phyloP scores from a whole-genome alignment of 2,888 invertebrate species.

The Amiota minor region DNA sequence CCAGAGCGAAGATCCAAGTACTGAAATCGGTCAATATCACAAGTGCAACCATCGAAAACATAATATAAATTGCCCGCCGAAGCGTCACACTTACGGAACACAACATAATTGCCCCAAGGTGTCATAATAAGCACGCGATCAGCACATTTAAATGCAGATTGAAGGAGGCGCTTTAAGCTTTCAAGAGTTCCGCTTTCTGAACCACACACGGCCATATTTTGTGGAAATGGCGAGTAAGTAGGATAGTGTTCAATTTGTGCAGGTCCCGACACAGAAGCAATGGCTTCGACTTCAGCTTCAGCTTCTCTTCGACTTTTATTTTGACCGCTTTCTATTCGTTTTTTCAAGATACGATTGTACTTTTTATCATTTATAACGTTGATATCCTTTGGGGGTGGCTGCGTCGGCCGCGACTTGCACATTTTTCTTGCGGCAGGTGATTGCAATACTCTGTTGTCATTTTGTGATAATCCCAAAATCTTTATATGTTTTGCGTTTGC shows the following conservation, averaged over 20 bases:
- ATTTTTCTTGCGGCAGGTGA: not conserved
- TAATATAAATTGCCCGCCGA: slow-evolving; percentile 48
- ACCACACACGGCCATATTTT: slow-evolving; percentile 67
- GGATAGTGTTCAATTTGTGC: slow-evolving; percentile 54
- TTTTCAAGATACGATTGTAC: not conserved
- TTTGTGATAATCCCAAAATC: not conserved
- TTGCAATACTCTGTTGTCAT: not conserved
- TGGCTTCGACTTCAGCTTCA: not conserved
- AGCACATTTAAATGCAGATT: slow-evolving; percentile 63
- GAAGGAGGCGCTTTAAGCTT: slow-evolving; percentile 63
- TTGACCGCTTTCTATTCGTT: not conserved
- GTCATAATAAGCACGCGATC: slow-evolving; percentile 70
- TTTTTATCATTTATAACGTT: not conserved
- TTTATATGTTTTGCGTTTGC: not conserved
- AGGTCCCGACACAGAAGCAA: too few species aligned
- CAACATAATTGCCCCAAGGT: slow-evolving; percentile 71
- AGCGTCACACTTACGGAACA: slow-evolving; percentile 50
- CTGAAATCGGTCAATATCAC: slow-evolving; percentile 69
- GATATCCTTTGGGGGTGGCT: not conserved
- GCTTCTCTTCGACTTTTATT: slow-evolving; percentile 33
- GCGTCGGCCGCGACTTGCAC: not conserved
- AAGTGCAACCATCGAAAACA: slow-evolving; percentile 71
- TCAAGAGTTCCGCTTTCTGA: slow-evolving; percentile 70
- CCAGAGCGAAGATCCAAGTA: slow-evolving; percentile 69
- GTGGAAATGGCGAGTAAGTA: slow-evolving; percentile 55